phyloP scores from a whole-genome alignment of 2,113 vertebrate species.

The Lethenteron reissneri region DNA sequence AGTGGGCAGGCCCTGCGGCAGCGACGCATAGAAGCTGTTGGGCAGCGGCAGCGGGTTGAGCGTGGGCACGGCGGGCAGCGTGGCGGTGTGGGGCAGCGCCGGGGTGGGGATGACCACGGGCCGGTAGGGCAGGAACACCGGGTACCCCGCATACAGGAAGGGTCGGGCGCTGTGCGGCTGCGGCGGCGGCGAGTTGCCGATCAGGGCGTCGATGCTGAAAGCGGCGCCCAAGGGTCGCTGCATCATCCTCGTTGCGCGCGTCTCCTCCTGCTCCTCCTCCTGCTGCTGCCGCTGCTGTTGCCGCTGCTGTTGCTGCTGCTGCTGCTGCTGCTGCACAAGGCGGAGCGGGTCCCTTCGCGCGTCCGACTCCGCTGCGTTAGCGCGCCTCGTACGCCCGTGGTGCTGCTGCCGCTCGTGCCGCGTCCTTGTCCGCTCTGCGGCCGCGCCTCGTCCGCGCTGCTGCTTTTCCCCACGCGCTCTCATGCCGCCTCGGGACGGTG shows the following conservation, averaged over 20 bases:
- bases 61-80: constrained; percentile 1
- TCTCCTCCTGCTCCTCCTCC: too few species aligned
- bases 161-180: constrained; percentile 4
- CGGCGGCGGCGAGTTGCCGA: constrained; percentile 4
- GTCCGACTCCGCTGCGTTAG: too few species aligned
- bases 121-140: constrained; percentile 1
- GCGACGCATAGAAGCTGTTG: constrained; percentile 4
- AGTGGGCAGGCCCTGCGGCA: constrained; percentile 1
- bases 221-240: constrained; percentile 6
- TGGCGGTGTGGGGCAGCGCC: not conserved
- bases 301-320: too few species aligned
- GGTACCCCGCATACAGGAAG: not conserved
- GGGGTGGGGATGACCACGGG: constrained; percentile 5
- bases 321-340: too few species aligned
- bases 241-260: not conserved
- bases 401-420: not conserved
- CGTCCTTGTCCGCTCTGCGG: not conserved
- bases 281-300: too few species aligned
- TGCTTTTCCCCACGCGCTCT: not conserved
- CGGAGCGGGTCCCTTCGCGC: too few species aligned
- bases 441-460: constrained; percentile 2
- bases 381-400: too few species aligned
- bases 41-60: constrained; percentile 5
- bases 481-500: not conserved
- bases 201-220: constrained; percentile 1